phyloP scores from a whole-genome alignment of 2,888 invertebrate species.

The Mesochorus sp. region DNA sequence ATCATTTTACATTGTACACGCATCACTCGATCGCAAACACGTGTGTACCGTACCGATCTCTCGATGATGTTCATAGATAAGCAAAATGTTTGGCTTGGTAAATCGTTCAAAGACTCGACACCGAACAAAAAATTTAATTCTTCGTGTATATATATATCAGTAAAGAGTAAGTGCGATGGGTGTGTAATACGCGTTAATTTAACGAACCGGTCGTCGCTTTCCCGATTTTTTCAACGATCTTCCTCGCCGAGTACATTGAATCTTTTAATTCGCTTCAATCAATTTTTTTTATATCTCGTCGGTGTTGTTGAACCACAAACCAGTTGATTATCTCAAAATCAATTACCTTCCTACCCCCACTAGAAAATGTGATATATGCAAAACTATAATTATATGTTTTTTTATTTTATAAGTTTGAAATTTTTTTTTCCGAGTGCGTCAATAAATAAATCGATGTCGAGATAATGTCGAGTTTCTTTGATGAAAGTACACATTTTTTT shows the following conservation, averaged over 20 bases:
- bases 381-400: background rate
- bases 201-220: constrained; percentile 45
- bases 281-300: background rate
- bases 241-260: constrained; percentile 3
- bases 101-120: constrained; percentile 32
- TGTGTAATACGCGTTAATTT: constrained; percentile 45
- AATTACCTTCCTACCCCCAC: constrained; percentile 3
- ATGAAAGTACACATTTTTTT: no score
- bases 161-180: constrained; percentile 10
- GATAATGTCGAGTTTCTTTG: no score
- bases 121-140: constrained; percentile 36
- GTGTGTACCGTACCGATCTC: constrained; percentile 42
- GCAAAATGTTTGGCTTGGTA: constrained; percentile 26
- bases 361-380: background rate
- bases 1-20: background rate
- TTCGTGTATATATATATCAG: no score
- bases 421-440: no score
- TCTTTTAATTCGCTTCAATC: background rate
- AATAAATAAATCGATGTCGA: no score
- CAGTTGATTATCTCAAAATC: constrained; percentile 25
- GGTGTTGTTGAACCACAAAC: constrained; percentile 2
- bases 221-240: constrained; percentile 44
- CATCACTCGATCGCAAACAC: background rate
- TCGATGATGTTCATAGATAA: constrained; percentile 52
- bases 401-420: no score